Conservation (phyloP, 2,113 vertebrate genomes). For the Nerophis lumbriciformis region DNA sequence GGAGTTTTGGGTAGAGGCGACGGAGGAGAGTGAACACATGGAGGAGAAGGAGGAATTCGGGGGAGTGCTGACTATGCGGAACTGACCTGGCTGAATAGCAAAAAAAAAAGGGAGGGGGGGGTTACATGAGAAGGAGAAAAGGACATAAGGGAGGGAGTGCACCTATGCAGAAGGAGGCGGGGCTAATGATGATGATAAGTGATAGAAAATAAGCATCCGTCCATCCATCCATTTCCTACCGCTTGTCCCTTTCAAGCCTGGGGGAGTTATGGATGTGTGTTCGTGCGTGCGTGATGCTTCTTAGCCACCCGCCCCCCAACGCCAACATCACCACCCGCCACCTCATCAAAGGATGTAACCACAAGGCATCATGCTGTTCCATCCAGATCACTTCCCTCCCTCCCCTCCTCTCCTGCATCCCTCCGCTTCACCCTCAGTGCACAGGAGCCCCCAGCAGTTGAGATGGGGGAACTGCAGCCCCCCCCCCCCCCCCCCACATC, state of each 20-base stretch:
- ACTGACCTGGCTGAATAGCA: conserved; percentile 48
- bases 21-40: conserved; percentile 22
- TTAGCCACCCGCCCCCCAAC: background rate
- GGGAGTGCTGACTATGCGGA: conserved; percentile 66
- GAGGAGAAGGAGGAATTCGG: conserved; percentile 40
- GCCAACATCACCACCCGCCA: conserved; percentile 31
- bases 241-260: background rate
- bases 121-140: background rate
- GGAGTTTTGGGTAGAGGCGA: conserved; percentile 64
- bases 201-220: conserved; percentile 5
- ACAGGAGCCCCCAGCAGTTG: conserved; percentile 63
- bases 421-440: conserved; percentile 26
- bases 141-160: background rate
- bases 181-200: conserved; percentile 8
- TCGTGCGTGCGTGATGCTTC: conserved; percentile 11
- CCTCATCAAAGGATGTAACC: conserved; percentile 70
- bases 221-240: too few species aligned
- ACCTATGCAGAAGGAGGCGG: background rate
- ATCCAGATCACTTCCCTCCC: conserved; percentile 40
- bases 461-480: conserved; percentile 54
- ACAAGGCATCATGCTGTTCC: conserved; percentile 64
- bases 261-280: conserved; percentile 1
- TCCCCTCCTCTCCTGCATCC: conserved; percentile 11
- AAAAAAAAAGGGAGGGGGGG: conserved; percentile 20
- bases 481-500: conserved; percentile 68